Base-by-base conservation (phyloP, 2,888 invertebrate genomes). In the Isoperla grammatica region DNA sequence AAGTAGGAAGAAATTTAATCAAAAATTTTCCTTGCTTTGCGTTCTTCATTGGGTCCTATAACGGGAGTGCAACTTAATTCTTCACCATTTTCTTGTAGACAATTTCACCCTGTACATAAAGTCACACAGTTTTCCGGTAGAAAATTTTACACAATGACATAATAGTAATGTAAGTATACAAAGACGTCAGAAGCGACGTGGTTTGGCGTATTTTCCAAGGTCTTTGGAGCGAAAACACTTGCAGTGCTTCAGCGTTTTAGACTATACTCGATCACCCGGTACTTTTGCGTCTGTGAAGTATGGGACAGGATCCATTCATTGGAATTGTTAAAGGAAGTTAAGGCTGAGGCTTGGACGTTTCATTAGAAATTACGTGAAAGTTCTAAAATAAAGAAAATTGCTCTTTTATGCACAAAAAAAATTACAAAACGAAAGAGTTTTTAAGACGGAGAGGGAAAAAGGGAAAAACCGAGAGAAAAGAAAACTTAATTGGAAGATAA, bases 1-100 rank as follows among this genome's bases (percentile, higher is more conserved):
- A 61, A 61, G 61, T 55, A 59, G 59, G 56, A 61, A 61, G 61
- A 61, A 61, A 61, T 61, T 59, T 61, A 61, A 61, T 61, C 61
- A 61, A 61, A 61, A 59, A 61, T 61, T 59, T 61, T 40, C 59
- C 57, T 61, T 53, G 39, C 53, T 53, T 20, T 53, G 53, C 53
- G 53, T 53, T 37, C 17, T 9, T 49, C 49, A 39, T 19, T 19
- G 39, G 37, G 53, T 17, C 39, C 53, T 37, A 15, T 53, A 53
- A 35, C 15, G 53, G 53, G 53, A 19, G 23, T 2, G 29, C 29
- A 20, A 15, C 9, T 22, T 48, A 29, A 15, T 50, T 29, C 22
- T 46, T 46, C 46, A 46, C n/a, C 22, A 20, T 46, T 46, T 20
- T 46, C 20, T 46, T 46, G 17, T 20, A 29, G 29, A 29, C 29